phyloP scores from a whole-genome alignment of 2,888 invertebrate genomes.

The Brenthis daphne region DNA sequence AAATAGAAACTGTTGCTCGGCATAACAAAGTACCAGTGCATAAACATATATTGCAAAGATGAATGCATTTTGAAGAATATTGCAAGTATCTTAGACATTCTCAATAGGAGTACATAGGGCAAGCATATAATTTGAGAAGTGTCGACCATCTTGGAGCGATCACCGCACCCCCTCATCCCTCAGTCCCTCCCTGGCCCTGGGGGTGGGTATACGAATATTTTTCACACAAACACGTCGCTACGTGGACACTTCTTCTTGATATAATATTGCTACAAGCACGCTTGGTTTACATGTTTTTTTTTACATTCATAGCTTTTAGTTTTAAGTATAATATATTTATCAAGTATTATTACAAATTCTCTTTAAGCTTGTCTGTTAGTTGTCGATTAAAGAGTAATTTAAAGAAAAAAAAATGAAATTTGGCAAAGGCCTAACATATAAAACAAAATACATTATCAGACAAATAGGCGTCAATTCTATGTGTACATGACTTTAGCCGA shows the following conservation, averaged over 20 bases:
- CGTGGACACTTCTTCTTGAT: constrained; percentile 80
- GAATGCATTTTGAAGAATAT: neutral
- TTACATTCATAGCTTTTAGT: neutral
- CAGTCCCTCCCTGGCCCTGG: constrained; percentile 41
- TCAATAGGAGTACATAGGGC: constrained; percentile 16
- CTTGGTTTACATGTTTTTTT: constrained; percentile 56
- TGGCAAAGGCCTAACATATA: no score
- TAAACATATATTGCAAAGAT: neutral
- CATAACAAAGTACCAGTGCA: neutral
- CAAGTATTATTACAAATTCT: no score
- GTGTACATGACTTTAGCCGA: no score
- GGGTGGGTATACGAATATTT: constrained; percentile 80
- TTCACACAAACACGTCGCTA: constrained; percentile 82
- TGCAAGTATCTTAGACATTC: constrained; percentile 2
- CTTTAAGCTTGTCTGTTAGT: no score
- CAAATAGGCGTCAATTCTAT: no score
- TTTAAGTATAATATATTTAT: no score
- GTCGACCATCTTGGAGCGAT: constrained; percentile 62
- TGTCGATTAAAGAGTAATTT: no score
- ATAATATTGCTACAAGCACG: constrained; percentile 70
- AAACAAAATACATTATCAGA: no score
- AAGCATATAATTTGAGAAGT: constrained; percentile 39
- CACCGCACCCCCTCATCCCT: constrained; percentile 55
- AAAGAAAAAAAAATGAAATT: no score
- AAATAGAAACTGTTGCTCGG: no score